A percentile compares a stretch with the other conserved stretches of the same genome.
Evolutionary conservation across 1,140 invertebrate species (phyloP).

Genomic region (Tyrophagus putrescentiae): DNA sequence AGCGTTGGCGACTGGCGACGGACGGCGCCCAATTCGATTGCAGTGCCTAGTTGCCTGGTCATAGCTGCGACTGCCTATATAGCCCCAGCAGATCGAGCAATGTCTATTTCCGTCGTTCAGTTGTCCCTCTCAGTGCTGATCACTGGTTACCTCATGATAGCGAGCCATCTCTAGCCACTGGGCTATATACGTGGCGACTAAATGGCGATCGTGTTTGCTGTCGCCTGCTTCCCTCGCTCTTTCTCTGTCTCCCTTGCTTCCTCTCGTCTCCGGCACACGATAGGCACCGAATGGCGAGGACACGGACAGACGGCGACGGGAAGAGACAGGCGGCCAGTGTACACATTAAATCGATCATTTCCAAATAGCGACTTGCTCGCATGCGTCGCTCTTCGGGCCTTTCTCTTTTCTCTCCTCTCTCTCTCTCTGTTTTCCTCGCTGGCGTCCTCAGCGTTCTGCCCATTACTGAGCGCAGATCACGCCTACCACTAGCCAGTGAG

Average conservation of each 20-base stretch:
- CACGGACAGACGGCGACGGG: not conserved
- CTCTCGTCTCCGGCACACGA: too few relatives aligned
- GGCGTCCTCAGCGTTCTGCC: not conserved
- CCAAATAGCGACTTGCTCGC: not conserved
- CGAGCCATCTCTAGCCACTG: conserved; percentile 7
- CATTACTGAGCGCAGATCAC: not conserved
- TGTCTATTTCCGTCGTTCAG: conserved; percentile 1
- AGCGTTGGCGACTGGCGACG: not conserved
- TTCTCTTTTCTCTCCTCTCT: too few relatives aligned
- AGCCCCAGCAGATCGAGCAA: not conserved
- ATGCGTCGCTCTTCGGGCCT: too few relatives aligned
- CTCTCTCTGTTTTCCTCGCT: too few relatives aligned
- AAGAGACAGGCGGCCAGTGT: not conserved
- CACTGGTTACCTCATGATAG: conserved; percentile 4
- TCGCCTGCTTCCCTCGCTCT: too few relatives aligned
- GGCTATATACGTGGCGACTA: too few relatives aligned
- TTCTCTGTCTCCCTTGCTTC: too few relatives aligned
- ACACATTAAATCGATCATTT: conserved; percentile 13
- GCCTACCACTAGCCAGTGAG: not conserved
- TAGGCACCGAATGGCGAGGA: too few relatives aligned
- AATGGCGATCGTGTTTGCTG: not conserved
- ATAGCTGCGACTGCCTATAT: not conserved
- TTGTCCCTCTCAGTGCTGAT: conserved; percentile 6
- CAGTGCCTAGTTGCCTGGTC: not conserved
- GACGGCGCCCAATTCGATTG: conserved; percentile 1